phyloP scores from a whole-genome alignment of 2,797 vertebrate genomes.

The Leptoclinus maculatus region DNA sequence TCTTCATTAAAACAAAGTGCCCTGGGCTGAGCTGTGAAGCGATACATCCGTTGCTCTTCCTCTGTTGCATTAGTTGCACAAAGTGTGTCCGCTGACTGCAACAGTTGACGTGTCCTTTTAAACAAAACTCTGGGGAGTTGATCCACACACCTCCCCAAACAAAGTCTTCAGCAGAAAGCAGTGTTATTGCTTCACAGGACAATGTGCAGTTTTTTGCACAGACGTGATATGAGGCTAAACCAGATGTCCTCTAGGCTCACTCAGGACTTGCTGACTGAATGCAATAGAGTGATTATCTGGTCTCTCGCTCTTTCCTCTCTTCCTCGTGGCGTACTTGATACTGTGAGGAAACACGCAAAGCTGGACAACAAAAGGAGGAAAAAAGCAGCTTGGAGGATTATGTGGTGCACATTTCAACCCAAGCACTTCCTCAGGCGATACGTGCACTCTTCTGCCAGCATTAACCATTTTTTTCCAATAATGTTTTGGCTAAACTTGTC shows the following conservation, averaged over 20 bases:
- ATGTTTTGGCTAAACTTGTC: neutral
- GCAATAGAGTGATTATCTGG: neutral
- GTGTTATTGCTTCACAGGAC: constrained; percentile 3
- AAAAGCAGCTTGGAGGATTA: neutral
- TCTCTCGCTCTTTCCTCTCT: neutral
- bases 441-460: neutral
- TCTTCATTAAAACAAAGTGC: no score
- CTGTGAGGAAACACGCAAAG: neutral
- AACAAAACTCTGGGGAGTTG: neutral
- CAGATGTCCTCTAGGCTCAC: neutral
- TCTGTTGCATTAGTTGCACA: no score
- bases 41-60: no score
- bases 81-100: neutral
- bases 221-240: neutral
- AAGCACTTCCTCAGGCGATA: neutral
- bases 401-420: neutral
- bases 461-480: neutral
- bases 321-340: neutral
- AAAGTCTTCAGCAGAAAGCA: neutral
- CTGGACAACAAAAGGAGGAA: neutral
- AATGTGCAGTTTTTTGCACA: neutral
- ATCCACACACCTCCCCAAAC: neutral
- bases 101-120: neutral
- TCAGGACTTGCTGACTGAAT: neutral
- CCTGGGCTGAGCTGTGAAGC: neutral